phyloP scores from a whole-genome alignment of 2,797 vertebrate genomes.

The Catharus ustulatus region DNA sequence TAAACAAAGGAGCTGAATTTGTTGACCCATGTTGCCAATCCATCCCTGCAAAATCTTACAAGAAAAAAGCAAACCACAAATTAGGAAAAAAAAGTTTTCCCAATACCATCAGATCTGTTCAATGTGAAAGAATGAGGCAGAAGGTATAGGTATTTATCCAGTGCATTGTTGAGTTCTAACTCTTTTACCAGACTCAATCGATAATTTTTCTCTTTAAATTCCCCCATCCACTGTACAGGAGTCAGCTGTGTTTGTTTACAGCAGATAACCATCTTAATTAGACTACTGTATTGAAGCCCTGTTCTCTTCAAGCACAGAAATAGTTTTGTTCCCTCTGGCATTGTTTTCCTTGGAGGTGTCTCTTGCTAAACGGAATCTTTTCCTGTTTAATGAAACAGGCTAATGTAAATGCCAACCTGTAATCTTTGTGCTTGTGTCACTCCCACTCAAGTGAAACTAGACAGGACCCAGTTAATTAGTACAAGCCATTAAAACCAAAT shows the following conservation, averaged over 20 bases:
- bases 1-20: conserved; percentile 13
- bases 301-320: conserved; percentile 36
- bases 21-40: neutral
- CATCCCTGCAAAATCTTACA: neutral
- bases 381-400: conserved; percentile 37
- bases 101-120: neutral
- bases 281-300: conserved; percentile 53
- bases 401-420: conserved; percentile 37
- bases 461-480: conserved; percentile 48
- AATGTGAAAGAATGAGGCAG: neutral
- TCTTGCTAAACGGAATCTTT: conserved; percentile 27
- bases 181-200: conserved; percentile 26
- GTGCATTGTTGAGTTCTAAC: neutral
- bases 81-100: neutral
- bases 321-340: conserved; percentile 38
- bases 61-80: neutral
- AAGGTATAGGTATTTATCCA: conserved; percentile 6
- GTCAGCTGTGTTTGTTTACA: conserved; percentile 65
- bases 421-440: conserved; percentile 16
- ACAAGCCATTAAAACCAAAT: conserved; percentile 30
- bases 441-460: conserved; percentile 34
- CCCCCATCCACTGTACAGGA: neutral
- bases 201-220: conserved; percentile 49
- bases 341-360: conserved; percentile 49
- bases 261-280: conserved; percentile 75